Conservation (phyloP, 2,797 vertebrate genomes). For the Acrossocheilus wenchowensis region DNA sequence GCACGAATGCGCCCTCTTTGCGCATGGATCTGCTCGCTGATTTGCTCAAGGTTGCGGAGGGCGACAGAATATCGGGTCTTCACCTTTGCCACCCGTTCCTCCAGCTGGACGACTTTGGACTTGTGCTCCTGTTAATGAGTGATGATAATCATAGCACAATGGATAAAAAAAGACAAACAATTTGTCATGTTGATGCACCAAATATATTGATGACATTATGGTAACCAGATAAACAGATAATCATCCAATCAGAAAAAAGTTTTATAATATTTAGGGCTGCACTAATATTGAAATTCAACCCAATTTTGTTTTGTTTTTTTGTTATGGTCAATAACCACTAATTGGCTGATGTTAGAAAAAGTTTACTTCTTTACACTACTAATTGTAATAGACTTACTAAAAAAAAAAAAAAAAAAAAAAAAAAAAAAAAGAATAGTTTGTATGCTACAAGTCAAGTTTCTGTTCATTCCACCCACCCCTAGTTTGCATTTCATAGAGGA, state of each 20-base stretch:
- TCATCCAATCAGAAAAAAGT: background rate
- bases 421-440: background rate
- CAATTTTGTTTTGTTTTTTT: background rate
- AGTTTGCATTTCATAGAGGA: constrained; percentile 12
- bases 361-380: background rate
- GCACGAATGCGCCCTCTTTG: constrained; percentile 71
- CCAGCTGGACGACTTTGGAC: constrained; percentile 85
- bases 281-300: background rate
- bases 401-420: background rate
- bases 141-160: background rate
- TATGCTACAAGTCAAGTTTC: background rate
- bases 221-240: background rate
- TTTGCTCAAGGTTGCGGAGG: constrained; percentile 89
- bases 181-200: background rate
- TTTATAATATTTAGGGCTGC: background rate
- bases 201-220: background rate
- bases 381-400: background rate
- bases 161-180: background rate
- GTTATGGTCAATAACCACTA: background rate
- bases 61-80: constrained; percentile 90
- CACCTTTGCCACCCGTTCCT: constrained; percentile 84
- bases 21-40: constrained; percentile 94
- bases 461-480: background rate
- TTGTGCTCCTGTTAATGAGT: constrained; percentile 86
- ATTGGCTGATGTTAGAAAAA: background rate